Conservation (phyloP, 2,888 invertebrate species). For the Ametastegia equiseti region DNA sequence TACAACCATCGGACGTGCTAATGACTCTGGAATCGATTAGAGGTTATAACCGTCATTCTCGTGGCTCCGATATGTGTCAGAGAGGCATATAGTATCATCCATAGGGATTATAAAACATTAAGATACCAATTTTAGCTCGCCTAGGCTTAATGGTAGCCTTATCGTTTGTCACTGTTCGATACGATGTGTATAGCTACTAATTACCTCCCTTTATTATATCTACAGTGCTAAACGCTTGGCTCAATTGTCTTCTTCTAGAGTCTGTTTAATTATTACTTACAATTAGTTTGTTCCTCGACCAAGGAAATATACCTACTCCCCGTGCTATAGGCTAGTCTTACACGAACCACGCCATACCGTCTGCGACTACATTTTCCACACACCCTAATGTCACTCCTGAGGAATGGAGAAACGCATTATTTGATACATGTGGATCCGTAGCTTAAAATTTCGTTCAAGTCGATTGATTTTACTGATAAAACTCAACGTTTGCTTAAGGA, state of each 20-base stretch:
- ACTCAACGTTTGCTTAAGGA: not conserved
- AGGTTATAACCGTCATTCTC: slow-evolving; percentile 42
- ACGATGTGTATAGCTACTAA: slow-evolving; percentile 1
- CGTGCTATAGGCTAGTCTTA: not conserved
- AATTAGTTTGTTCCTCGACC: not conserved
- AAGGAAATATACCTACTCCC: not conserved
- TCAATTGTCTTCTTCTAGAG: not conserved
- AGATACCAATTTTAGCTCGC: slow-evolving; percentile 31
- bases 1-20: slow-evolving; percentile 63
- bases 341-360: not conserved
- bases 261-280: slow-evolving; percentile 14
- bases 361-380: not conserved
- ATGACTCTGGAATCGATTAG: slow-evolving; percentile 72
- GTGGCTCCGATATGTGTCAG: slow-evolving; percentile 41
- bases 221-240: not conserved
- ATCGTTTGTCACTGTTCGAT: slow-evolving; percentile 37
- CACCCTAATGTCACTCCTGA: slow-evolving; percentile 35
- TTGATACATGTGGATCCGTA: not conserved
- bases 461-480: not conserved
- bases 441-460: not conserved
- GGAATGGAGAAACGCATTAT: not conserved
- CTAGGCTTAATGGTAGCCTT: slow-evolving; percentile 1
- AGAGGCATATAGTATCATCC: slow-evolving; percentile 21
- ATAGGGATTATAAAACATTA: slow-evolving; percentile 35
- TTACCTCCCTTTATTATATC: slow-evolving; percentile 3